Evolutionary conservation across 2,888 invertebrate genomes (phyloP).

Genomic region (Luffia ferchaultella): DNA sequence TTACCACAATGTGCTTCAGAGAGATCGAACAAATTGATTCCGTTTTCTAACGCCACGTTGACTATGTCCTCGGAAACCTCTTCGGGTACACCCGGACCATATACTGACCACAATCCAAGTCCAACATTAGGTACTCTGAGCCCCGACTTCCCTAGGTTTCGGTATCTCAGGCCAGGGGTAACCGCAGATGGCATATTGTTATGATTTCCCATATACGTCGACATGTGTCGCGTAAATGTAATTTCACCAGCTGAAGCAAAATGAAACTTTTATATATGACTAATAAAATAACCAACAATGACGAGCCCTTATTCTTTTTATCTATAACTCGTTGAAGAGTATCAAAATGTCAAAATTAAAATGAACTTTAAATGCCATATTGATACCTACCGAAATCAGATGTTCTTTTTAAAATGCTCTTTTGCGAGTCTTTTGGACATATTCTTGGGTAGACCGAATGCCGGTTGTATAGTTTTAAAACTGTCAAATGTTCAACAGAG

Average conservation of each 20-base stretch:
- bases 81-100: slow-evolving; percentile 78
- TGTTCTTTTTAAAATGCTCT: too few relatives aligned
- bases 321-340: too few relatives aligned
- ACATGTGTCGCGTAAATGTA: slow-evolving; percentile 52
- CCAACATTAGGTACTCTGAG: slow-evolving; percentile 94
- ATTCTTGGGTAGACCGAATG: too few relatives aligned
- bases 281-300: slow-evolving; percentile 6
- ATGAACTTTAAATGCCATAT: too few relatives aligned
- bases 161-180: slow-evolving; percentile 86
- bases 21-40: slow-evolving; percentile 95
- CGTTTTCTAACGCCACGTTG: slow-evolving; percentile 92
- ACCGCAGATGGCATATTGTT: slow-evolving; percentile 71
- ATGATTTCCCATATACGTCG: slow-evolving; percentile 62
- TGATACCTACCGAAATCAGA: too few relatives aligned
- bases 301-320: too few relatives aligned
- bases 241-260: slow-evolving; percentile 34
- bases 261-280: background rate
- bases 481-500: too few relatives aligned
- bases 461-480: too few relatives aligned
- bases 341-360: too few relatives aligned
- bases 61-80: slow-evolving; percentile 92
- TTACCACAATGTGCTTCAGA: slow-evolving; percentile 89
- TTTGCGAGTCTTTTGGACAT: too few relatives aligned
- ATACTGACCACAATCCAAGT: slow-evolving; percentile 92
- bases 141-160: slow-evolving; percentile 95